Conservation (phyloP, 2,797 vertebrate genomes). For the Cottoperca gobio region DNA sequence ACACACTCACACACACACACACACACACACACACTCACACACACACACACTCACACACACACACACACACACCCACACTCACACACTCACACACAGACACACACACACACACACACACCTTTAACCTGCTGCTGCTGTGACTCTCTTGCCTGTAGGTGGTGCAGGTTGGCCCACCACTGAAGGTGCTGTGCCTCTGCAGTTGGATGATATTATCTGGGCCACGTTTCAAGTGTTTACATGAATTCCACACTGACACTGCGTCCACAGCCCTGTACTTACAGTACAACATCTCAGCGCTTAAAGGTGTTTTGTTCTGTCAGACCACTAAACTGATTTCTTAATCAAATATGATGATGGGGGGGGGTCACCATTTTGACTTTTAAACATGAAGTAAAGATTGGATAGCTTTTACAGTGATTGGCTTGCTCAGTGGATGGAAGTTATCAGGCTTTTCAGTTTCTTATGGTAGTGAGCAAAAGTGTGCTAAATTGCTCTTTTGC, state of each 20-base stretch:
- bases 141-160: constrained; percentile 3
- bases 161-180: neutral
- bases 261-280: neutral
- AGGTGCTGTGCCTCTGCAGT: constrained; percentile 2
- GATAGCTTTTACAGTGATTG: neutral
- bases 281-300: neutral
- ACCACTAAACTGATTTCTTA: neutral
- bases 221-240: neutral
- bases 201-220: neutral
- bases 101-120: neutral
- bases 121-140: constrained; percentile 12
- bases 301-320: neutral
- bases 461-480: neutral
- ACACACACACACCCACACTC: too few species aligned
- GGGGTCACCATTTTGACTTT: neutral
- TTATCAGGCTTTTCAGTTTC: constrained; percentile 14
- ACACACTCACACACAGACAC: too few species aligned
- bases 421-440: neutral
- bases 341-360: neutral
- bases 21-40: too few species aligned
- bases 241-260: neutral
- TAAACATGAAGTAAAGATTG: neutral
- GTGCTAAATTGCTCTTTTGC: neutral
- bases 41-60: too few species aligned
- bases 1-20: too few species aligned